Conservation (phyloP, 2,797 vertebrate species). For the Propithecus deckenii region DNA sequence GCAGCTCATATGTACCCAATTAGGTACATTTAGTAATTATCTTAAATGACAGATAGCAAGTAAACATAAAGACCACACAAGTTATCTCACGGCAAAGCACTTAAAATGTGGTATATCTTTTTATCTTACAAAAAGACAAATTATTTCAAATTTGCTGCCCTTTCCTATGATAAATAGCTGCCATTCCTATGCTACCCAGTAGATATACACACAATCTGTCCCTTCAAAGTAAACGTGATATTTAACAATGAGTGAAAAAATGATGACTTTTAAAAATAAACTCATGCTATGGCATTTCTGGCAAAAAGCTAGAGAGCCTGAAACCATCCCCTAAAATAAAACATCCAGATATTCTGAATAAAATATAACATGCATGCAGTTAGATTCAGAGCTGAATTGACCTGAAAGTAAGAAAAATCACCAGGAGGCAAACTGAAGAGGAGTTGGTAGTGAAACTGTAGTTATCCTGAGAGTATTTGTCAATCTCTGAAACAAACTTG, state of each 20-base stretch:
- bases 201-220: neutral
- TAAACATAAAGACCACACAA: neutral
- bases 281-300: neutral
- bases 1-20: neutral
- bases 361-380: neutral
- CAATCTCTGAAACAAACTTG: neutral
- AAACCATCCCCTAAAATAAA: neutral
- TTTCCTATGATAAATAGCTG: neutral
- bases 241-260: neutral
- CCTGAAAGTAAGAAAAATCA: neutral
- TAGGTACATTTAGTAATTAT: neutral
- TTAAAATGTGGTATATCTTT: neutral
- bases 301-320: neutral
- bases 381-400: neutral
- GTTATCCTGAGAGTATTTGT: neutral
- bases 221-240: neutral
- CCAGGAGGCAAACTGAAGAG: neutral
- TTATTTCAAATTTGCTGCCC: neutral
- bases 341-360: neutral
- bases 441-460: neutral
- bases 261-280: conserved; percentile 13
- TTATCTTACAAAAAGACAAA: neutral
- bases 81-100: neutral
- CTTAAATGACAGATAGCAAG: neutral
- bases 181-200: too few species aligned